phyloP scores from a whole-genome alignment of 2,888 invertebrate genomes.

The Candidula unifasciata region DNA sequence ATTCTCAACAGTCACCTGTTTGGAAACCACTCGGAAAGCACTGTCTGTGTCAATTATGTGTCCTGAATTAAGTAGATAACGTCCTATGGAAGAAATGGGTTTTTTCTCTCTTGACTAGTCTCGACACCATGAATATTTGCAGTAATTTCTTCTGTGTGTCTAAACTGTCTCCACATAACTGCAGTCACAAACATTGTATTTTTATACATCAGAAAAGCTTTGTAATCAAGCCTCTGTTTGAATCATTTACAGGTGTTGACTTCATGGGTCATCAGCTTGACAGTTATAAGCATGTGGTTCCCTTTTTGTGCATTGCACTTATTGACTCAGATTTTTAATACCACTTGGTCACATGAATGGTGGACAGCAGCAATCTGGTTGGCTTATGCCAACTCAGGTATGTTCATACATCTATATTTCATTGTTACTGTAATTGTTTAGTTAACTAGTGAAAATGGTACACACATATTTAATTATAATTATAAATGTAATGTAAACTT shows the following conservation, averaged over 20 bases:
- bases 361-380: conserved; percentile 34
- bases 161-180: neutral
- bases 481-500: too few species aligned
- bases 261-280: conserved; percentile 31
- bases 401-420: neutral
- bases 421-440: neutral
- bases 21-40: too few species aligned
- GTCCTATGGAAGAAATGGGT: too few species aligned
- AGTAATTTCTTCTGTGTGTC: too few species aligned
- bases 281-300: conserved; percentile 45
- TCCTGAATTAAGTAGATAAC: too few species aligned
- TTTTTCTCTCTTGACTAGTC: too few species aligned
- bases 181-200: neutral
- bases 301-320: conserved; percentile 31
- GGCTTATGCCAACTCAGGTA: conserved; percentile 44
- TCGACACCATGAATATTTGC: too few species aligned
- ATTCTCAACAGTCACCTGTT: too few species aligned
- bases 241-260: conserved; percentile 27
- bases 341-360: conserved; percentile 24
- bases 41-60: too few species aligned
- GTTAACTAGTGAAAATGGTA: neutral
- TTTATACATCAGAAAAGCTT: neutral
- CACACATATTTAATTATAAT: too few species aligned
- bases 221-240: neutral
- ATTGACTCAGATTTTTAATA: conserved; percentile 13